These are phyloP conservation scores for Antedon mediterranea DNA, from an alignment of 53 echinoderm and acorn worm species.

Conservation along the genomic window DNA sequence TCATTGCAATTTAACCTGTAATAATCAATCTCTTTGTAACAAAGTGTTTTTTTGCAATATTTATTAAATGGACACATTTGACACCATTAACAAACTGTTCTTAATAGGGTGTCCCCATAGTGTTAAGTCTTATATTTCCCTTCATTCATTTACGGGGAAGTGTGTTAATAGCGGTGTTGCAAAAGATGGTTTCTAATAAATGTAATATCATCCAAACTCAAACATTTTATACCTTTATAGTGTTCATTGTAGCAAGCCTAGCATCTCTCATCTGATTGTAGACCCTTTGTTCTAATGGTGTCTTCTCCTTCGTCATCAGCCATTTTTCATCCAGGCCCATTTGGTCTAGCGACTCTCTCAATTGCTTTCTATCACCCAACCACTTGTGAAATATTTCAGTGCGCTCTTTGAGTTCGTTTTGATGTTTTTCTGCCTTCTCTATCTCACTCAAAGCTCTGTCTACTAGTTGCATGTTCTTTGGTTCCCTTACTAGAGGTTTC, in stretches of 20 bases:
- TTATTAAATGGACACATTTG: no score
- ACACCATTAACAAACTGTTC: no score
- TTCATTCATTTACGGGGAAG: no score
- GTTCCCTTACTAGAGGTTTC: conserved; percentile 13
- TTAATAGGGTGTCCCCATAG: no score
- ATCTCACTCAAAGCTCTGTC: conserved; percentile 48
- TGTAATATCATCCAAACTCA: no score
- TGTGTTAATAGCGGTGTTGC: no score
- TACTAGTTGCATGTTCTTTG: not conserved
- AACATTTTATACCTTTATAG: not conserved
- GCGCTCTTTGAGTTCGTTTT: conserved; percentile 36
- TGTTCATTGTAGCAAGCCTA: not conserved
- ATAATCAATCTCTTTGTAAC: no score
- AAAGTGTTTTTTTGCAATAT: no score
- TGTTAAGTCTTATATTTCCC: no score
- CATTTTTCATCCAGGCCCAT: conserved; percentile 69
- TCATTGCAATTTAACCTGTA: no score
- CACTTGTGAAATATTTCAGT: conserved; percentile 53
- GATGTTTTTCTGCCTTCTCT: conserved; percentile 52
- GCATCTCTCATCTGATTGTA: conserved; percentile 45
- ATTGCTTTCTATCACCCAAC: conserved; percentile 37
- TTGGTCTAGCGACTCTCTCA: conserved; percentile 52
- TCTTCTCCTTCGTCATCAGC: conserved; percentile 59
- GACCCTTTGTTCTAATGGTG: conserved; percentile 63
- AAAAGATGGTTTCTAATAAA: no score